Percentiles rank a stretch among this genome's conserved stretches.
phyloP scores from a whole-genome alignment of 1,140 invertebrate genomes.

The Eriocheir sinensis region DNA sequence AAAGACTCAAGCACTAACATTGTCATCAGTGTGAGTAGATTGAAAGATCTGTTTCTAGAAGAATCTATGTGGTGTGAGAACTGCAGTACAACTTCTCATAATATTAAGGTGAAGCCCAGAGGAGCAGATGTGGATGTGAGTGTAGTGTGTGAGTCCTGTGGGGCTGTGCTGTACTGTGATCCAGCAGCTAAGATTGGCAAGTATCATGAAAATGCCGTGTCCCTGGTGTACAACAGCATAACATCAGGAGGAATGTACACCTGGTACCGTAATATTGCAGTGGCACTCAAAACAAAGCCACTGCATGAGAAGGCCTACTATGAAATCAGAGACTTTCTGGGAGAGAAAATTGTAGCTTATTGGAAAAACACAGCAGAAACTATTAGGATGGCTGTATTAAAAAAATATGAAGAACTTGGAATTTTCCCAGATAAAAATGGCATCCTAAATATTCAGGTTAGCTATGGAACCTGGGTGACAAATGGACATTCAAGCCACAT shows the following conservation, averaged over 20 bases:
- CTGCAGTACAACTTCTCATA: too few species aligned
- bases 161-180: too few species aligned
- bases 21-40: too few species aligned
- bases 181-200: too few species aligned
- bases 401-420: neutral
- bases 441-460: slow-evolving; percentile 18
- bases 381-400: neutral
- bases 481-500: neutral
- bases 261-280: neutral
- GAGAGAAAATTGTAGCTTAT: neutral
- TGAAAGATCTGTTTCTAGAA: too few species aligned
- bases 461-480: slow-evolving; percentile 39
- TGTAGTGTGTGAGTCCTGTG: too few species aligned
- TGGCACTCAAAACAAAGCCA: neutral
- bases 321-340: neutral
- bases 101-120: too few species aligned
- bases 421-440: neutral
- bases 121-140: too few species aligned
- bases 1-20: too few species aligned
- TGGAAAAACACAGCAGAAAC: neutral
- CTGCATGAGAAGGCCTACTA: neutral
- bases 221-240: neutral
- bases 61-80: too few species aligned
- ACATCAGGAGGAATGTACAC: neutral
- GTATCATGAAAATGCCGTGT: too few species aligned